A percentile compares a stretch with the other conserved stretches of the same genome.
Evolutionary conservation across 2,113 vertebrate species (phyloP).

Genomic region (Tympanuchus pallidicinctus): DNA sequence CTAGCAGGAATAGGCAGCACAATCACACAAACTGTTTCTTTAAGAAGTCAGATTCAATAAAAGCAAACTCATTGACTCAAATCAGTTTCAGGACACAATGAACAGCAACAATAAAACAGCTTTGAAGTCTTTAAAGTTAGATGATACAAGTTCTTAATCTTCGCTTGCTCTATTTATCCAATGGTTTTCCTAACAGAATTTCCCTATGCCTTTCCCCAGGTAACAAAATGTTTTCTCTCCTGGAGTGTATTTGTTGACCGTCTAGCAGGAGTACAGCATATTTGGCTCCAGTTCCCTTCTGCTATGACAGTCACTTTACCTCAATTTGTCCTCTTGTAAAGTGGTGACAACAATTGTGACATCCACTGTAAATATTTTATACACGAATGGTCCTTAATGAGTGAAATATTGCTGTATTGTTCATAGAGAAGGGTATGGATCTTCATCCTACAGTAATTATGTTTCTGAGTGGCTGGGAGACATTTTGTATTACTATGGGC

Average conservation of each 20-base stretch:
- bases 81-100: background rate
- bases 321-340: background rate
- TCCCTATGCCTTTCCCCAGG: background rate
- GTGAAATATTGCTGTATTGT: background rate
- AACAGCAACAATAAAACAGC: background rate
- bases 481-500: background rate
- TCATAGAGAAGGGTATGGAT: background rate
- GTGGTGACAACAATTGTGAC: background rate
- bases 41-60: background rate
- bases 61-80: background rate
- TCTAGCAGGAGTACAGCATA: background rate
- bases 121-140: background rate
- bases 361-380: background rate
- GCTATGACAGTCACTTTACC: background rate
- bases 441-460: background rate
- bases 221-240: background rate
- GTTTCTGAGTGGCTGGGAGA: background rate
- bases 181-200: background rate
- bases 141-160: background rate
- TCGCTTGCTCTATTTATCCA: background rate
- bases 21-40: background rate
- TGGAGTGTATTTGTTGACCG: background rate
- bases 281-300: background rate
- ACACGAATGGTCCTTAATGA: background rate
- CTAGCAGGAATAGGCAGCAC: background rate